Evolutionary conservation across 1,140 invertebrate genomes (phyloP), one percentile per base, ranked within the genome.

Genomic region (Acromyrmex heyeri): DNA sequence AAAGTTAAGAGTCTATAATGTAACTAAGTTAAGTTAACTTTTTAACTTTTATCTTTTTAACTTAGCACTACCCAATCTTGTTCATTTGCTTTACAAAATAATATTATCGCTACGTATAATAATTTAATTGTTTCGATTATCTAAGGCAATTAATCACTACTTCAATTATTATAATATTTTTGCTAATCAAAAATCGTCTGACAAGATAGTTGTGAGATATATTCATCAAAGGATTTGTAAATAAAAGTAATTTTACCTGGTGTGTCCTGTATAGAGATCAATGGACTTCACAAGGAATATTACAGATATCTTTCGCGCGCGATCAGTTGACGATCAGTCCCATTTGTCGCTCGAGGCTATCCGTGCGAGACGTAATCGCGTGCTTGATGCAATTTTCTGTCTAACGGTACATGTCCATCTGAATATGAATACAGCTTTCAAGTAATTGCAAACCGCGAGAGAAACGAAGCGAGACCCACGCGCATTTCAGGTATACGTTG

Each of bases 341-440:
- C 79, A 67, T 82, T 82, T 48, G 2, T 21, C 14, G 69, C 38
- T 62, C 38, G 24, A 61, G 69, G 44, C 24, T 34, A 14, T 34
- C 14, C 55, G 27, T 83, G 79, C 55, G 24, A 75, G 55, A 83
- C 55, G 24, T 75, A 83, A 83, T 62, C 69, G 67, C 55, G 69
- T 83, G 69, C 38, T 75, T 62, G 69, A 73, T 61, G 57, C 55
- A 83, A 83, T 83, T 83, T 83, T 83, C 79, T 38, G 21, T 14
- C 50, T 72, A 83, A 83, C 79, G 69, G 53, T 30, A 75, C 55
- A 61, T 61, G n/a, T 44, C 79, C 72, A 75, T 34, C 79, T 38
- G 79, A 61, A 24, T 83, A 75, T 75, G 50, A 82, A 82, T 82
- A 82, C 38, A 55, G 27, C 79, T 75, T 61, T 61, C 38, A 50